Percentiles rank a stretch among this genome's conserved stretches.
These are phyloP conservation scores for Drosophila tanythrix DNA, from an alignment of 2,888 invertebrate species.

Conservation along the genomic window DNA sequence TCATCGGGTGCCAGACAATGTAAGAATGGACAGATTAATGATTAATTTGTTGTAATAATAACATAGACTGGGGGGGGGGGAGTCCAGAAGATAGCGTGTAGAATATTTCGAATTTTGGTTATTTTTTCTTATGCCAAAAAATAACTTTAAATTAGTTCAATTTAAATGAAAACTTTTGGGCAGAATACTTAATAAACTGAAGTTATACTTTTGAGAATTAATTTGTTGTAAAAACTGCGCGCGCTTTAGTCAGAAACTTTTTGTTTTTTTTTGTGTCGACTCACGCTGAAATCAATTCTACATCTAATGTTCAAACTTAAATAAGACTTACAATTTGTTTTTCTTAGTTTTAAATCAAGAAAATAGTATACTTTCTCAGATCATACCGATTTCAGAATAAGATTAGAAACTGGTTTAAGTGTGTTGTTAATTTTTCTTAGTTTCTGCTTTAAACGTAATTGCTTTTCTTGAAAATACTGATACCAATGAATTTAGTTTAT, in stretches of 20 bases:
- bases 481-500: neutral
- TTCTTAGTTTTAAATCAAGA: neutral
- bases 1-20: slow-evolving; percentile 5
- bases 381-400: neutral
- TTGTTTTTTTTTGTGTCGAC: neutral
- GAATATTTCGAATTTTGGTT: neutral
- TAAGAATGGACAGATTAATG: neutral
- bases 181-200: neutral
- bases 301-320: neutral
- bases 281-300: neutral
- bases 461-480: neutral
- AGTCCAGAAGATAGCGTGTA: neutral
- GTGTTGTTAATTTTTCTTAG: neutral
- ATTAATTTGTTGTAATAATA: neutral
- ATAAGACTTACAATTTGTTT: neutral
- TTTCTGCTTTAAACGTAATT: neutral
- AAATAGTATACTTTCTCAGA: neutral
- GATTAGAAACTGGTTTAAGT: neutral
- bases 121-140: neutral
- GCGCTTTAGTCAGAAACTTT: neutral
- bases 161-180: neutral
- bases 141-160: neutral
- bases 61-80: no score
- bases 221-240: neutral
- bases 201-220: neutral